These are phyloP conservation scores for Planococcus citri DNA, from an alignment of 1,140 invertebrate genomes.

Conservation along the genomic window DNA sequence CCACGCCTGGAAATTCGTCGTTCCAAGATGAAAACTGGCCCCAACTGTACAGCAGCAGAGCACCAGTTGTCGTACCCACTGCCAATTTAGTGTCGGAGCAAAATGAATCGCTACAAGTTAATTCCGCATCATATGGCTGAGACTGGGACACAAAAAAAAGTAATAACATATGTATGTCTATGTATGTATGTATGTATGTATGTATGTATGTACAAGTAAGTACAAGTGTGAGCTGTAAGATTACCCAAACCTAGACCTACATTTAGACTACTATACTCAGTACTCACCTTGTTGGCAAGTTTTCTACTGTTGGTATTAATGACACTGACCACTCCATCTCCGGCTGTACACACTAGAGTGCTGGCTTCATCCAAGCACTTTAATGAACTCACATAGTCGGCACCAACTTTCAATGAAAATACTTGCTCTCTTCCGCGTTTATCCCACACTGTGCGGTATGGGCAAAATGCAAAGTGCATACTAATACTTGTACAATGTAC, in stretches of 20 bases:
- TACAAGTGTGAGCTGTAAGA: too few species aligned
- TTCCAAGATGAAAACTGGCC: conserved; percentile 68
- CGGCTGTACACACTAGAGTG: conserved; percentile 70
- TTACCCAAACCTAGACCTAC: too few species aligned
- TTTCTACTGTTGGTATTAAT: conserved; percentile 66
- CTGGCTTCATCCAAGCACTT: conserved; percentile 61
- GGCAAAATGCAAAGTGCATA: neutral
- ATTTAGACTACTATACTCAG: neutral
- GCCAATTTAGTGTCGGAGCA: conserved; percentile 67
- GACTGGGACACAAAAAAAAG: conserved; percentile 42
- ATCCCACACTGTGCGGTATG: conserved; percentile 58
- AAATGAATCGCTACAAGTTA: conserved; percentile 62
- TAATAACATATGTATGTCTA: conserved; percentile 6
- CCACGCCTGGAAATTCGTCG: conserved; percentile 61
- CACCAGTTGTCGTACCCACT: conserved; percentile 66
- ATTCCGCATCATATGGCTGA: conserved; percentile 64
- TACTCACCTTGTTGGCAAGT: conserved; percentile 31
- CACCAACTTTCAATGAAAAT: conserved; percentile 66
- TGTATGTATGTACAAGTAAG: too few species aligned
- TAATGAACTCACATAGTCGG: conserved; percentile 77
- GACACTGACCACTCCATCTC: conserved; percentile 75
- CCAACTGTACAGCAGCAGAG: conserved; percentile 83
- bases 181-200: too few species aligned
- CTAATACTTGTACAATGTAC: too few species aligned
- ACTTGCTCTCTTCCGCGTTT: conserved; percentile 43